Evolutionary conservation across 2,797 vertebrate genomes (phyloP).

Genomic region (Macropodus opercularis): DNA sequence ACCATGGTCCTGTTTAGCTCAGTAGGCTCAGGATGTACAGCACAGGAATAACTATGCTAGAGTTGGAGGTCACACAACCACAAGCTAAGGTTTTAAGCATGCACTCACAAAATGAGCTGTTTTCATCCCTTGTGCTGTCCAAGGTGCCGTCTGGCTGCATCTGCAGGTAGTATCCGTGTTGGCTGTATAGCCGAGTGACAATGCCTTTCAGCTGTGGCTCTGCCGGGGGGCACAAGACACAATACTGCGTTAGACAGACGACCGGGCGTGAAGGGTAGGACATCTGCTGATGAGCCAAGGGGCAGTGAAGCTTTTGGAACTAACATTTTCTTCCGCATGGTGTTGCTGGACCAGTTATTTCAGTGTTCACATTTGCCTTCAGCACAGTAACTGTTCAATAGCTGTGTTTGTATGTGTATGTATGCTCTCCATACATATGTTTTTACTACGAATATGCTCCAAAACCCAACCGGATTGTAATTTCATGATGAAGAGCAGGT

Average conservation of each 20-base stretch:
- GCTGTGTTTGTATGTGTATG: too few species aligned
- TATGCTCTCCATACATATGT: too few species aligned
- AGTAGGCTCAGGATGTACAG: not conserved
- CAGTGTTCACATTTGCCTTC: too few species aligned
- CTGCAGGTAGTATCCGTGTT: constrained; percentile 97
- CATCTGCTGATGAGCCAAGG: constrained; percentile 4
- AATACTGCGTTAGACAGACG: constrained; percentile 19
- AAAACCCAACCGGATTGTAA: too few species aligned
- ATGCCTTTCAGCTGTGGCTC: constrained; percentile 99
- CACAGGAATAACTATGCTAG: constrained; percentile 11
- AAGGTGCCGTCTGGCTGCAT: constrained; percentile 96
- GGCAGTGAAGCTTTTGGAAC: not conserved
- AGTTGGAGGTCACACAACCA: constrained; percentile 15
- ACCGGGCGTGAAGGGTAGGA: constrained; percentile 3
- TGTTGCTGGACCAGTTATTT: too few species aligned
- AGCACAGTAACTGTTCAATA: too few species aligned
- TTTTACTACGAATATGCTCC: too few species aligned
- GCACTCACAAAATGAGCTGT: constrained; percentile 87
- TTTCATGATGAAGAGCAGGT: too few species aligned
- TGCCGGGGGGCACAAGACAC: constrained; percentile 69
- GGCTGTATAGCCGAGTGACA: constrained; percentile 95
- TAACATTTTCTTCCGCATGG: not conserved
- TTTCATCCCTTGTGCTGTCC: constrained; percentile 97
- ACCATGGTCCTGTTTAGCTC: constrained; percentile 21
- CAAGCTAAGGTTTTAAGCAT: constrained; percentile 15